phyloP scores from a whole-genome alignment of 2,888 invertebrate species.

The Heliconius erato region DNA sequence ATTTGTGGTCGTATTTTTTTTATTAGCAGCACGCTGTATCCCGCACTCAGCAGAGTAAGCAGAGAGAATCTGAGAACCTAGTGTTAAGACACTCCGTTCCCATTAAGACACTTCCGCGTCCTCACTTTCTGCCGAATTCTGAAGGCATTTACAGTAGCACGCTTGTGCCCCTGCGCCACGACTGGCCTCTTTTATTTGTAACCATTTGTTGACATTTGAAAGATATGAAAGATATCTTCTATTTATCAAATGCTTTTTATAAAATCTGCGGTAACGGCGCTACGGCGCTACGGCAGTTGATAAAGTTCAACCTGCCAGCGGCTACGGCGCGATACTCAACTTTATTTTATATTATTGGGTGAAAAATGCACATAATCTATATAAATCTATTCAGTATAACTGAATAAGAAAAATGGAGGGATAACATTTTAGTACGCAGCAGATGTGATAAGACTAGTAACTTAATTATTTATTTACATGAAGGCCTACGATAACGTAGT shows the following conservation, averaged over 20 bases:
- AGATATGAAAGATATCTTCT: background rate
- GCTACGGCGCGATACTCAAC: background rate
- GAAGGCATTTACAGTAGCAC: too few relatives aligned
- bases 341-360: background rate
- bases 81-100: too few relatives aligned
- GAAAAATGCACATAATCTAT: background rate
- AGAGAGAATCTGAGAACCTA: too few relatives aligned
- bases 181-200: too few relatives aligned
- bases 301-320: background rate
- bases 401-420: background rate
- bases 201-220: background rate
- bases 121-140: too few relatives aligned
- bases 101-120: too few relatives aligned
- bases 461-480: background rate
- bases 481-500: background rate
- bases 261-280: background rate
- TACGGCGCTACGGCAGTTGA: background rate
- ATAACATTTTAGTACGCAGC: background rate
- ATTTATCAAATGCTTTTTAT: background rate
- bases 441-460: conserved; percentile 1
- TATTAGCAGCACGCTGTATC: too few relatives aligned
- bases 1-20: too few relatives aligned
- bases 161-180: too few relatives aligned
- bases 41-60: too few relatives aligned
- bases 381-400: conserved; percentile 20